phyloP scores from a whole-genome alignment of 2,113 vertebrate genomes.

The Gallinago undulata region DNA sequence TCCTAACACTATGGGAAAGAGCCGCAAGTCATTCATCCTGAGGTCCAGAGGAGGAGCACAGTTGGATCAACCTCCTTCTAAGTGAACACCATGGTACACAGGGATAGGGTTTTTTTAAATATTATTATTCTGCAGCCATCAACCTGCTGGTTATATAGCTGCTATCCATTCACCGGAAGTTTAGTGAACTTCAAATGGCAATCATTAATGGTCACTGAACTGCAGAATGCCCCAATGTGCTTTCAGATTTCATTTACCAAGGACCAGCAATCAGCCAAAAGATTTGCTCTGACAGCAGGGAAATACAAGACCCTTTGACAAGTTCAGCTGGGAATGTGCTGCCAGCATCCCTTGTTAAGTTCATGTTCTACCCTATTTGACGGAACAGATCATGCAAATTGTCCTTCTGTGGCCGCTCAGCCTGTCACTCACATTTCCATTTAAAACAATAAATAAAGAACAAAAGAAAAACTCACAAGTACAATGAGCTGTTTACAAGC shows the following conservation, averaged over 20 bases:
- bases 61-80: slow-evolving; percentile 6
- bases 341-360: slow-evolving; percentile 61
- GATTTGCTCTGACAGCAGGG: slow-evolving; percentile 78
- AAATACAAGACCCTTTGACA: slow-evolving; percentile 62
- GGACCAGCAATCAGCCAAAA: slow-evolving; percentile 70
- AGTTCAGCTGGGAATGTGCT: slow-evolving; percentile 37
- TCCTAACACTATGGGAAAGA: not conserved
- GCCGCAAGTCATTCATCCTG: not conserved
- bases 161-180: slow-evolving; percentile 75
- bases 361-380: slow-evolving; percentile 60
- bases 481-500: not conserved
- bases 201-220: slow-evolving; percentile 81
- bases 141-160: slow-evolving; percentile 62
- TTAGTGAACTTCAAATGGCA: slow-evolving; percentile 82
- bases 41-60: not conserved
- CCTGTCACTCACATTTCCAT: slow-evolving; percentile 29
- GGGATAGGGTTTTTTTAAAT: not conserved
- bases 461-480: slow-evolving; percentile 10
- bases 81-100: not conserved
- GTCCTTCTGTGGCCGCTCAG: slow-evolving; percentile 15
- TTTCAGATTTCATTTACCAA: slow-evolving; percentile 80
- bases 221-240: slow-evolving; percentile 74
- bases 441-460: slow-evolving; percentile 53
- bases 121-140: slow-evolving; percentile 54
- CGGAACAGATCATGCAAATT: slow-evolving; percentile 64